Percentiles rank a stretch among this genome's conserved stretches.
Evolutionary conservation across 1,140 invertebrate genomes (phyloP).

Genomic region (Drosophila orosa): DNA sequence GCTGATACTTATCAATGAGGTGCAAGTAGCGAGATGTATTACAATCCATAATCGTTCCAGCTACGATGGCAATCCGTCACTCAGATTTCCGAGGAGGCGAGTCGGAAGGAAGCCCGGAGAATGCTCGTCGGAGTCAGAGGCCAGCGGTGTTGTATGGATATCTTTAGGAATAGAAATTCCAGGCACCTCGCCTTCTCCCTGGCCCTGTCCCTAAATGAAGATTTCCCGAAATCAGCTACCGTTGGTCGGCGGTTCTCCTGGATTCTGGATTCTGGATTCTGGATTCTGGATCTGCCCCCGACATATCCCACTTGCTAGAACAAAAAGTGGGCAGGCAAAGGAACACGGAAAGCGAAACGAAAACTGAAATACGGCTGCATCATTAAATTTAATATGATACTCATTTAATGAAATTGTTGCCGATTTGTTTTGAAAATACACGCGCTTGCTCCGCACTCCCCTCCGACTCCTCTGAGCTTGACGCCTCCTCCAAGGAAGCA

Average conservation of each 20-base stretch:
- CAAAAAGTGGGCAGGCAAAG: slow-evolving; percentile 52
- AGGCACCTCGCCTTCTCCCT: slow-evolving; percentile 39
- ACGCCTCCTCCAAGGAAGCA: slow-evolving; percentile 66
- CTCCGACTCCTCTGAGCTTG: slow-evolving; percentile 46
- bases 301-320: slow-evolving; percentile 45
- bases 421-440: slow-evolving; percentile 85
- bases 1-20: slow-evolving; percentile 53
- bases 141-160: slow-evolving; percentile 59
- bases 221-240: slow-evolving; percentile 69
- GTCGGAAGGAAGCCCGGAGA: not conserved
- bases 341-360: slow-evolving; percentile 69
- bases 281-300: not conserved
- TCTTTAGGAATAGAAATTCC: slow-evolving; percentile 70
- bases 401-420: slow-evolving; percentile 85
- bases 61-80: slow-evolving; percentile 68
- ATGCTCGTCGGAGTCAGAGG: slow-evolving; percentile 7
- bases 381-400: slow-evolving; percentile 85
- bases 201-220: slow-evolving; percentile 51
- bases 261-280: not conserved
- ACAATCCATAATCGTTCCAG: slow-evolving; percentile 73
- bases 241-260: slow-evolving; percentile 35
- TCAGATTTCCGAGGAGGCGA: slow-evolving; percentile 5
- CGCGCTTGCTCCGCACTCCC: slow-evolving; percentile 54
- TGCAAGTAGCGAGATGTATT: slow-evolving; percentile 67
- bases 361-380: slow-evolving; percentile 85